Conservation (phyloP, 2,888 invertebrate genomes). For the Chymomyza procnemis region DNA sequence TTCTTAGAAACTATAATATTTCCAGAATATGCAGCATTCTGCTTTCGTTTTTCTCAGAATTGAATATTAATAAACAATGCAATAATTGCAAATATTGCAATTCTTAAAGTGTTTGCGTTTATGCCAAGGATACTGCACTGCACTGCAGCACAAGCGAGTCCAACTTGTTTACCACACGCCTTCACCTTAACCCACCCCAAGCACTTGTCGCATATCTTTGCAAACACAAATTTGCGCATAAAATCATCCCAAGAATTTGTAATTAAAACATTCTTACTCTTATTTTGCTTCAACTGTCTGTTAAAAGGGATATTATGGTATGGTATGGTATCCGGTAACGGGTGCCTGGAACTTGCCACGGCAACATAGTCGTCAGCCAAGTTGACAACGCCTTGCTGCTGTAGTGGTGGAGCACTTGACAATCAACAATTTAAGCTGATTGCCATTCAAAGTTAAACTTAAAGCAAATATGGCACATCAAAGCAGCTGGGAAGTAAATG, state of each 20-base stretch:
- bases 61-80: background rate
- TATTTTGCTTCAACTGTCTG: constrained; percentile 3
- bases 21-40: background rate
- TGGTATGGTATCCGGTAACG: background rate
- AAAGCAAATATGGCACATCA: background rate
- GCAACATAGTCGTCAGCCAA: background rate
- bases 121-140: background rate
- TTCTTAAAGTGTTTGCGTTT: background rate
- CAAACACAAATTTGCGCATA: constrained; percentile 36
- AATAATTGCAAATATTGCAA: background rate
- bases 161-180: background rate
- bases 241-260: constrained; percentile 56
- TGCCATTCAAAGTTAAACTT: constrained; percentile 32
- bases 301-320: background rate
- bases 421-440: constrained; percentile 62
- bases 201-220: constrained; percentile 36
- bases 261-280: constrained; percentile 59
- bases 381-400: background rate
- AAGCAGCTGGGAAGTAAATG: constrained; percentile 7
- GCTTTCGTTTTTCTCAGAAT: background rate
- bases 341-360: background rate
- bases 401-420: background rate
- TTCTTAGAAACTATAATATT: too few species aligned
- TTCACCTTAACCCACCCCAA: background rate
- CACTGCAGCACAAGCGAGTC: background rate